Base-by-base conservation (phyloP, 2,888 invertebrate genomes). In the Tinea trinotella region DNA sequence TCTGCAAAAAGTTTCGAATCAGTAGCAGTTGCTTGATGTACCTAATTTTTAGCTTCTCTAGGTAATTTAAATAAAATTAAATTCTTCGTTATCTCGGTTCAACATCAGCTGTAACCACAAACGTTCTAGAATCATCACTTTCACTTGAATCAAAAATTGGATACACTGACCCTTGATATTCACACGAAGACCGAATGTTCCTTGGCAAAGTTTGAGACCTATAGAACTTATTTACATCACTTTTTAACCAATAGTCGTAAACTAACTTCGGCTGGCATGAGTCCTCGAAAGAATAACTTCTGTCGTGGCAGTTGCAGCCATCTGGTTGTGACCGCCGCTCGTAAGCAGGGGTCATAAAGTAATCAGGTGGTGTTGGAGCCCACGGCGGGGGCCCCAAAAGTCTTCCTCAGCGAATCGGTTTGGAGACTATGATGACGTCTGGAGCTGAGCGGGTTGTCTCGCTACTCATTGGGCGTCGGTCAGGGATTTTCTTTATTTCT, bases 371-470 rank as follows among this genome's bases (percentile, higher is more conserved):
- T 2, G 58, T 80, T 65, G 83, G 83, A 74, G 82, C 84, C 84
- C 84, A 81, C 54, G 79, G 79, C 1, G 76, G 67, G 74, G 80
- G 83, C 83, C 85, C 84, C 84, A 71, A 64, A 58, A 79, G 83
- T 83, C 81, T 71, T 60, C 75, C 79, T 85, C 85, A 85, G 85
- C 84, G 82, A 85, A 84, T 74, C 79, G 83, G 84, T 57, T 85
- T 84, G 57, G 85, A 84, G 13, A 85, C 85, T 12, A 95, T 95
- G 70, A 96, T 94, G 65, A 96, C 95, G 76, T 96, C 96, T 52
- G 95, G 95, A 1, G 95, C 95, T 55, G 95, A 95, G 67, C 95
- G 93, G 56, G 94, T 94, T 55, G 95, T 94, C 70, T 95, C 92
- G 56, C 91, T 91, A 77, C 94, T 93, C 78, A 92, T 93, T 48